Percentiles rank a stretch among this genome's conserved stretches.
phyloP scores from a whole-genome alignment of 2,797 vertebrate genomes.

The Eupleurogrammus muticus region DNA sequence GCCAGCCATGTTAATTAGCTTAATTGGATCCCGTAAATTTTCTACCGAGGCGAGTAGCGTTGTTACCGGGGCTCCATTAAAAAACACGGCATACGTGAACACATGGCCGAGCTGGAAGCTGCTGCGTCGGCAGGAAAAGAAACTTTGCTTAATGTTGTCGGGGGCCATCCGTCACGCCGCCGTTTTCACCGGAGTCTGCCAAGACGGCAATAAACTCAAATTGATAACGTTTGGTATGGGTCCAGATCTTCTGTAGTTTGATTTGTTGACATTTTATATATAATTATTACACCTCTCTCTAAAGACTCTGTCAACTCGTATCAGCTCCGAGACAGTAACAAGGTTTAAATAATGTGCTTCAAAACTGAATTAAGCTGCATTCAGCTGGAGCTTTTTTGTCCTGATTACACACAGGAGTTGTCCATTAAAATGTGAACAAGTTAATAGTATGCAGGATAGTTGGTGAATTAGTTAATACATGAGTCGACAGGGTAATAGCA shows the following conservation, averaged over 20 bases:
- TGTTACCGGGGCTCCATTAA: no score
- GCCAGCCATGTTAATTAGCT: no score
- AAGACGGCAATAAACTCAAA: background rate
- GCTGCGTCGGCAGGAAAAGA: background rate
- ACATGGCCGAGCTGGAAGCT: background rate
- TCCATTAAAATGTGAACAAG: background rate
- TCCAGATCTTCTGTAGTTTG: background rate
- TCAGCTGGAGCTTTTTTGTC: constrained; percentile 12
- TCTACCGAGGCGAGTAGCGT: no score
- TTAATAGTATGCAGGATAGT: background rate
- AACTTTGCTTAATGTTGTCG: constrained; percentile 10
- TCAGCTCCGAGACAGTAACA: constrained; percentile 29
- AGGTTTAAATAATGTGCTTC: constrained; percentile 37
- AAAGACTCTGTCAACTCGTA: constrained; percentile 29
- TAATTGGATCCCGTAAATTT: no score
- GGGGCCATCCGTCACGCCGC: constrained; percentile 32
- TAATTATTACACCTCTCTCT: constrained; percentile 40
- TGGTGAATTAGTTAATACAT: constrained; percentile 12
- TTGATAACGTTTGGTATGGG: constrained; percentile 10
- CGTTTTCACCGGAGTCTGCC: constrained; percentile 30
- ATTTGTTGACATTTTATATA: constrained; percentile 13
- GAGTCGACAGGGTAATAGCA: constrained; percentile 11
- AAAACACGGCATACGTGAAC: background rate
- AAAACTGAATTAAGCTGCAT: constrained; percentile 11
- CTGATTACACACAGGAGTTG: background rate